Evolutionary conservation across 2,888 invertebrate species (phyloP).

Genomic region (Agapostemon virescens): DNA sequence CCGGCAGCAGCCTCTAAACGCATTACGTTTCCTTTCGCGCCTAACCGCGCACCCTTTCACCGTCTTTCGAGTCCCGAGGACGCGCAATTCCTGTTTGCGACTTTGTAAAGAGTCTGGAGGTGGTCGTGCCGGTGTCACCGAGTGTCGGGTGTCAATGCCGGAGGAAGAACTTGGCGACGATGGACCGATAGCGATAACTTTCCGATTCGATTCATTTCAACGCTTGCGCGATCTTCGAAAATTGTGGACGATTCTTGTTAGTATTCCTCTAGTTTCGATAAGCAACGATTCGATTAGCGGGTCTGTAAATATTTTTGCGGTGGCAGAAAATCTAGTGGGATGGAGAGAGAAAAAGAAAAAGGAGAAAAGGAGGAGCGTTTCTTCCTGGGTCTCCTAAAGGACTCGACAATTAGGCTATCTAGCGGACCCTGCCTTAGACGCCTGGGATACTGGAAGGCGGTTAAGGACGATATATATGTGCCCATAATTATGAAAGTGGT

Average conservation of each 20-base stretch:
- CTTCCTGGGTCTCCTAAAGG: too few species aligned
- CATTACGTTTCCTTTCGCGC: conserved; percentile 55
- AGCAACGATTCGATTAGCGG: not conserved
- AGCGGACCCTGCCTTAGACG: too few species aligned
- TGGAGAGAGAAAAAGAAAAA: too few species aligned
- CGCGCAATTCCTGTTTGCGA: not conserved
- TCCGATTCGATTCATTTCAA: not conserved
- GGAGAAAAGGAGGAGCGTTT: too few species aligned
- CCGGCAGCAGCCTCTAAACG: conserved; percentile 52
- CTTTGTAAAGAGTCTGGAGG: not conserved
- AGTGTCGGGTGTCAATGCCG: not conserved
- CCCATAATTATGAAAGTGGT: too few species aligned
- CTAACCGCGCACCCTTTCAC: conserved; percentile 35
- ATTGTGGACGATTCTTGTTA: not conserved
- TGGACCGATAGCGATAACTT: not conserved
- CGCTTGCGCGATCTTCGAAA: too few species aligned
- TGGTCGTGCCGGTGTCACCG: not conserved
- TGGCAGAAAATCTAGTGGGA: too few species aligned
- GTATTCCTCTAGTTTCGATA: not conserved
- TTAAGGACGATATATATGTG: too few species aligned
- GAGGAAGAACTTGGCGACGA: not conserved
- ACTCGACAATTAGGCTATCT: too few species aligned
- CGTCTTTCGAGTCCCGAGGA: conserved; percentile 12
- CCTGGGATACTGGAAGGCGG: too few species aligned
- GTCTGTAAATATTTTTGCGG: too few species aligned